These are phyloP conservation scores for Sciurus carolinensis DNA, from an alignment of 2,797 vertebrate species.

Conservation along the genomic window DNA sequence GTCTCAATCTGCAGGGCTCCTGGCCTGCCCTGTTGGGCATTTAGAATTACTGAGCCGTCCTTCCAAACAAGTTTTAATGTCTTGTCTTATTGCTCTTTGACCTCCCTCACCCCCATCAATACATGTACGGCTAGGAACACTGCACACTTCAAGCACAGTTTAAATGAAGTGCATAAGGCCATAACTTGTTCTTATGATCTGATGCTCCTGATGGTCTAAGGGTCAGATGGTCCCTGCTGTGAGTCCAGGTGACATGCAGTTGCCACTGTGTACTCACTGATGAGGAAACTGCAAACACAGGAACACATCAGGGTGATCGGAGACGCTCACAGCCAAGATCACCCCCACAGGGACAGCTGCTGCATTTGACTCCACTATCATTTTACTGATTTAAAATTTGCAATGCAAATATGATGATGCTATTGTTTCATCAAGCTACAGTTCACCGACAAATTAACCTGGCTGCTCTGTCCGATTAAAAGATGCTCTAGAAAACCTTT, in stretches of 20 bases:
- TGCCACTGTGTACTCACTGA: not conserved
- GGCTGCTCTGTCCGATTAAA: not conserved
- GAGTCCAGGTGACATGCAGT: not conserved
- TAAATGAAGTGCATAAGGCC: not conserved
- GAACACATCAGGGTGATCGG: not conserved
- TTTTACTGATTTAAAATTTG: not conserved
- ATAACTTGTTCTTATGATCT: not conserved
- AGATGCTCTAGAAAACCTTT: not conserved
- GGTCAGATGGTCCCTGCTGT: fast-evolving
- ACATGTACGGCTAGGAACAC: not conserved
- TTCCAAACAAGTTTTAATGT: conserved; percentile 21
- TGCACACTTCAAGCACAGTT: not conserved
- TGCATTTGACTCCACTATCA: not conserved
- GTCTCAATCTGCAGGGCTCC: not conserved
- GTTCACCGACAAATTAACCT: not conserved
- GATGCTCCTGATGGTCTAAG: not conserved
- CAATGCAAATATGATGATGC: not conserved
- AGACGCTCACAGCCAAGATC: not conserved
- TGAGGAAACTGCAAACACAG: not conserved
- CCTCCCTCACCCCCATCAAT: not conserved
- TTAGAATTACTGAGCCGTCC: not conserved
- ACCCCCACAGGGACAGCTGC: conserved; percentile 47
- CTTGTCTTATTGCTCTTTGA: not conserved
- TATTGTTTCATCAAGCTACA: not conserved
- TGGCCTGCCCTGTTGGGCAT: not conserved